These are phyloP conservation scores for Drosophila sechellia DNA, from an alignment of 1,140 invertebrate species.

Conservation along the genomic window DNA sequence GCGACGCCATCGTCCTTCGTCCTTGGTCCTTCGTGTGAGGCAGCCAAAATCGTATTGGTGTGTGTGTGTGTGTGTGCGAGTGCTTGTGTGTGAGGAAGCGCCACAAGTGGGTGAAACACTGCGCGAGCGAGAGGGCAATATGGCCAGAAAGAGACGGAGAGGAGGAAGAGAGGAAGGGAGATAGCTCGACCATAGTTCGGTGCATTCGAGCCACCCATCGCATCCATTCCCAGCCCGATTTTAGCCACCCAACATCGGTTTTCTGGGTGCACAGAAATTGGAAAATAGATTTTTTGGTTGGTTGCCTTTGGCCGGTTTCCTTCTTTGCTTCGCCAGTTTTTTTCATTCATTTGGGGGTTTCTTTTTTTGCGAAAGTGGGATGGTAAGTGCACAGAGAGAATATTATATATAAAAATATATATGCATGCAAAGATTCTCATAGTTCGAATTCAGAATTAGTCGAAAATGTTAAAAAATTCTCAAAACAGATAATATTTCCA, in stretches of 20 bases:
- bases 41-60: conserved; percentile 66
- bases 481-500: too few relatives aligned
- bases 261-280: conserved; percentile 73
- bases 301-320: conserved; percentile 70
- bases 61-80: conserved; percentile 36
- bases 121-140: conserved; percentile 25
- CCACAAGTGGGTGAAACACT: conserved; percentile 71
- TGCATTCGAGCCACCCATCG: conserved; percentile 43
- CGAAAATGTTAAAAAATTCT: background rate
- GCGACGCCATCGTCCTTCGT: conserved; percentile 51
- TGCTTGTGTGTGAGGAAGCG: conserved; percentile 55
- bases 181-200: conserved; percentile 41
- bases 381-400: background rate
- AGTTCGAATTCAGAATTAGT: background rate
- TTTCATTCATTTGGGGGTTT: conserved; percentile 17
- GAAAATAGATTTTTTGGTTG: conserved; percentile 83
- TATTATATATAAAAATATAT: background rate
- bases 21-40: conserved; percentile 58
- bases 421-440: background rate
- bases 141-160: background rate
- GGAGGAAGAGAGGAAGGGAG: background rate
- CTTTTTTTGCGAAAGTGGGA: conserved; percentile 15
- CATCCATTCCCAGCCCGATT: conserved; percentile 3
- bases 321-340: conserved; percentile 19
- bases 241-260: conserved; percentile 19